These are phyloP conservation scores for Lycodopsis pacificus DNA, from an alignment of 2,797 vertebrate genomes.

Conservation along the genomic window DNA sequence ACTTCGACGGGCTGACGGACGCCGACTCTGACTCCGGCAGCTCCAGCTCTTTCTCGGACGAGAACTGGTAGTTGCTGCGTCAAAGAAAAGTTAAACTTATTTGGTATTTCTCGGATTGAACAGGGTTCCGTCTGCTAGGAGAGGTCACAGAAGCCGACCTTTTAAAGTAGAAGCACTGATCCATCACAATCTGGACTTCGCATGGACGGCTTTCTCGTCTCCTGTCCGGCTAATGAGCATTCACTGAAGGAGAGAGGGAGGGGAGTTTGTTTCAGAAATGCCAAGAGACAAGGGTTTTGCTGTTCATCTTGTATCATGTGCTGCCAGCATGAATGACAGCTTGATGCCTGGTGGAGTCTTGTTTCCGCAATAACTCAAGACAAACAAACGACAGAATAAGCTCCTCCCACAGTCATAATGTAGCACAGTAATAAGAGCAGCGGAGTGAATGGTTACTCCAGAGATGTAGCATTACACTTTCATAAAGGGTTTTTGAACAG, in stretches of 20 bases:
- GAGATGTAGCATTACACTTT: not conserved
- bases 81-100: slow-evolving; percentile 33
- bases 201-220: not conserved
- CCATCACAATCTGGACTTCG: not conserved
- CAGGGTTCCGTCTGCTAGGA: slow-evolving; percentile 30
- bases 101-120: slow-evolving; percentile 26
- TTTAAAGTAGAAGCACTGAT: not conserved
- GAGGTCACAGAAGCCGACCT: not conserved
- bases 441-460: not conserved
- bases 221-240: not conserved
- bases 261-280: not conserved
- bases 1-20: slow-evolving; percentile 89
- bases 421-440: not conserved
- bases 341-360: not conserved
- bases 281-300: not conserved
- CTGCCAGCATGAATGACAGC: slow-evolving; percentile 1
- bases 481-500: not conserved
- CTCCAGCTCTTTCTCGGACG: slow-evolving; percentile 91
- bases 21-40: slow-evolving; percentile 90
- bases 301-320: not conserved
- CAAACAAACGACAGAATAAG: not conserved
- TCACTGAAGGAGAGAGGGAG: not conserved
- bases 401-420: not conserved
- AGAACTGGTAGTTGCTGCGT: slow-evolving; percentile 82
- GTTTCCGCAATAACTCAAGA: not conserved